Evolutionary conservation across 1,140 invertebrate genomes (phyloP), one percentile per base, ranked within the genome.

Genomic region (Drosophila kohkoa): DNA sequence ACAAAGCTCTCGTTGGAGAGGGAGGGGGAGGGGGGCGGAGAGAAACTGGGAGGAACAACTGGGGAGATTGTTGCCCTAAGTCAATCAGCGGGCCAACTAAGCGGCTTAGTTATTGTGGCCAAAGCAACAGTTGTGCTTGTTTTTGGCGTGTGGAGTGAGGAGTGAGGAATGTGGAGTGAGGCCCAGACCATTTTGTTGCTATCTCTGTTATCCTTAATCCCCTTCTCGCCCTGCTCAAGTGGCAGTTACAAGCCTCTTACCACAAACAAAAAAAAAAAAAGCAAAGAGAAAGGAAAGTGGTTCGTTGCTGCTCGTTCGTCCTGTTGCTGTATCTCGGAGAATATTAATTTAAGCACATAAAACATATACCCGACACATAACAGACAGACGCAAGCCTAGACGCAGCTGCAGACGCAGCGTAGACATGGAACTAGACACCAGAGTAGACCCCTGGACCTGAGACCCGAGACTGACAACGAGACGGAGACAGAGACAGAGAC

Each of bases 261-360:
- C 57, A 65, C 75, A 63, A 78, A 69, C 35, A 2, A 38, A 38
- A 38, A 25, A 38, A 3, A 35, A 35, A 30, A 6, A 5, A 35
- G 8, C 11, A 38, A 1, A 38, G 35, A 32, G 32, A 32, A 5
- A 32, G 32, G 32, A 8, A 32, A 32, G 32, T 32, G 32, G 5
- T 32, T 32, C 20, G 20, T 25, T 16, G 48, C 41, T 10, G 30
- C 48, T 10, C 30, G 20, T 11, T 32, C 41, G 15, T 59, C 35
- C 13, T 41, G 69, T 43, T 15, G 45, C 32, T 66, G 62, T 8
- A 16, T 10, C 16, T 20, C 16, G 16, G 48, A 52, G 25, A 70
- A 81, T 89, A 88, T 88, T 88, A 88, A 89, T 88, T 88, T 88
- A 88, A 85, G 81, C 75, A 79, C 85, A 88, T 89, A 89, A 89